Base-by-base conservation (phyloP, 2,888 invertebrate genomes). In the Hymenopus coronatus region DNA sequence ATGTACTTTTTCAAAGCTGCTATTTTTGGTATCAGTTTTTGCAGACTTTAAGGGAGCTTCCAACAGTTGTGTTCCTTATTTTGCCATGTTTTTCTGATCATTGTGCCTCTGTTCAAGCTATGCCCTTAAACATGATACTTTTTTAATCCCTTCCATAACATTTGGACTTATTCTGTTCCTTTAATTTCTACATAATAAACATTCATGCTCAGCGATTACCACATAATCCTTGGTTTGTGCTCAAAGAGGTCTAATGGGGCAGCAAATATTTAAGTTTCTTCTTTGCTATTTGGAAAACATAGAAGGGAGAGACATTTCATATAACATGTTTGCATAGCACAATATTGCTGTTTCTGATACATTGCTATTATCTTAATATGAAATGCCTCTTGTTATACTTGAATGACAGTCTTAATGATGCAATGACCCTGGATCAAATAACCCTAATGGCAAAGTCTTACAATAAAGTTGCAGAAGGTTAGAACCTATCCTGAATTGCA, bases 251-350 rank as follows among this genome's bases (percentile, higher is more conserved):
- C 40, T 85, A 27, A 85, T 54, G 27, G 46, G 40, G 46, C 46
- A 54, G 28, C 85, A 54, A 28, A 46, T 27, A 85, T 46, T 27
- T 85, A 15, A 27, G 27, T 54, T 27, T 40, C n/a, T 33, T 85
- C 25, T 84, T 40, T 84, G 33, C 40, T 84, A 84, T 25, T 25
- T 84, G 84, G 84, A 40, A 84, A 27, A 20, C 46, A 27, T 15
- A 85, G 40, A 84, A 84, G 40, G 30, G 85, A 70, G 54, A 85
- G 85, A 85, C 85, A 85, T 46, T 85, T 85, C 85, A 85, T 54
- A 85, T n/a, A 85, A 54, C 54, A 70, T 70, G 20, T 70, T 20
- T 70, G 54, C 54, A 70, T 8, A 70, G 54, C 25, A 70, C 54
- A 70, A 70, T 70, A 20, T 25, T 70, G 20, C 54, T 54, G 14